Evolutionary conservation across 2,888 invertebrate species (phyloP).

Genomic region (Villa cingulata): DNA sequence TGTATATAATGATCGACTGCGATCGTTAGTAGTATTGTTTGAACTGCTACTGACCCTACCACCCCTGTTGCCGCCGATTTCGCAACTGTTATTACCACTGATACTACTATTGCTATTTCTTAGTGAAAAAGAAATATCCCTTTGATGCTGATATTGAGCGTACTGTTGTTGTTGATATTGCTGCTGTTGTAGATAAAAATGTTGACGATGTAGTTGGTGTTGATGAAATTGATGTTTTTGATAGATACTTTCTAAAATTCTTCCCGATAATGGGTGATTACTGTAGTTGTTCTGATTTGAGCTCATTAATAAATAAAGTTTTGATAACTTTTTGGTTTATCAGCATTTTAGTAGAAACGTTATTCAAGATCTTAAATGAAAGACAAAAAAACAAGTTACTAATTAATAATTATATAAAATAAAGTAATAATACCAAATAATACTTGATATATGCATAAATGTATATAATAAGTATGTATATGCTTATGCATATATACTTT

Average conservation of each 20-base stretch:
- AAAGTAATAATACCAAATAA: no score
- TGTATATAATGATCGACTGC: neutral
- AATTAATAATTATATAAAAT: no score
- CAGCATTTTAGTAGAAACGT: neutral
- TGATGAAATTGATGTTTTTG: slow-evolving; percentile 43
- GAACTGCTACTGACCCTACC: no score
- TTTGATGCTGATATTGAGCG: slow-evolving; percentile 30
- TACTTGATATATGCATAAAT: no score
- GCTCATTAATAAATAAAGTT: slow-evolving; percentile 4
- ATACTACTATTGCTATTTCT: neutral
- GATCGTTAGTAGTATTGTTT: neutral
- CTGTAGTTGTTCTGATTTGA: slow-evolving; percentile 3
- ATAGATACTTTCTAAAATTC: slow-evolving; percentile 3
- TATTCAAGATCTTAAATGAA: neutral
- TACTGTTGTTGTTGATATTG: slow-evolving; percentile 32
- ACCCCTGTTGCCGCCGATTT: no score
- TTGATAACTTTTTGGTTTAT: neutral
- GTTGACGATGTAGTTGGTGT: slow-evolving; percentile 33
- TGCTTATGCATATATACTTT: no score
- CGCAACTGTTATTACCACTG: neutral
- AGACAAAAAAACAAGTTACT: neutral
- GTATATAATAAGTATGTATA: no score
- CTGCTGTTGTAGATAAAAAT: slow-evolving; percentile 32
- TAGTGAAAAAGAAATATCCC: neutral
- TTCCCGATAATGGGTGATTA: neutral